phyloP scores from a whole-genome alignment of 2,797 vertebrate genomes.

The Rhyacichthys aspro region DNA sequence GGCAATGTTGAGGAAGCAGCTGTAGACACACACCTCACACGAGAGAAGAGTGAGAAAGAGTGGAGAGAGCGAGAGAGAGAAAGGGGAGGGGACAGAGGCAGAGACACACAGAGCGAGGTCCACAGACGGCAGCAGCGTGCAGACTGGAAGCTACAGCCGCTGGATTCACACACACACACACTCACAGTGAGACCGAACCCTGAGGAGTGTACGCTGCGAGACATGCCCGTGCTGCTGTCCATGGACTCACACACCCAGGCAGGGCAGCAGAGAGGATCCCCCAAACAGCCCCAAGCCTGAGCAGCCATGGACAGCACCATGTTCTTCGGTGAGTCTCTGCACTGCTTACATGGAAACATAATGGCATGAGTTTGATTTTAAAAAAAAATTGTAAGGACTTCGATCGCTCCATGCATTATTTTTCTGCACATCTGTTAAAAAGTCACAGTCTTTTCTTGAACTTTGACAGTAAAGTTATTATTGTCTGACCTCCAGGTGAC shows the following conservation, averaged over 20 bases:
- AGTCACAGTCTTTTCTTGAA: too few species aligned
- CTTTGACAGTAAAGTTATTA: conserved; percentile 1
- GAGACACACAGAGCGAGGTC: conserved; percentile 20
- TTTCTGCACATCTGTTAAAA: too few species aligned
- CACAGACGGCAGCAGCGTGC: conserved; percentile 57
- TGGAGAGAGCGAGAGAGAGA: conserved; percentile 12
- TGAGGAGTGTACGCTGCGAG: conserved; percentile 63
- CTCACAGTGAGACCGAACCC: conserved; percentile 43
- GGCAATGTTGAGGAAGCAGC: background rate
- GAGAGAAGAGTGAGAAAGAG: background rate
- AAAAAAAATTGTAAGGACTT: too few species aligned
- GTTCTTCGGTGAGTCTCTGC: conserved; percentile 94
- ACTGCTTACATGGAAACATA: conserved; percentile 3
- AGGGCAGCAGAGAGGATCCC: conserved; percentile 81
- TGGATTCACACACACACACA: conserved; percentile 49
- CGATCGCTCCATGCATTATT: too few species aligned
- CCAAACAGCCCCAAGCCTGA: conserved; percentile 83
- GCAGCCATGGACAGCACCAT: conserved; percentile 92
- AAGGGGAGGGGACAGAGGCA: conserved; percentile 46
- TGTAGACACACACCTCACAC: conserved; percentile 1
- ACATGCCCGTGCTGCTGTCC: conserved; percentile 75
- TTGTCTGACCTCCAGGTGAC: too few species aligned
- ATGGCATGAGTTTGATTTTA: background rate
- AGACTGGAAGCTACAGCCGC: conserved; percentile 47
- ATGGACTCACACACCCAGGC: conserved; percentile 84